Evolutionary conservation across 2,888 invertebrate genomes (phyloP), one percentile per base, ranked within the genome.

Genomic region (Keiferia lycopersicella): DNA sequence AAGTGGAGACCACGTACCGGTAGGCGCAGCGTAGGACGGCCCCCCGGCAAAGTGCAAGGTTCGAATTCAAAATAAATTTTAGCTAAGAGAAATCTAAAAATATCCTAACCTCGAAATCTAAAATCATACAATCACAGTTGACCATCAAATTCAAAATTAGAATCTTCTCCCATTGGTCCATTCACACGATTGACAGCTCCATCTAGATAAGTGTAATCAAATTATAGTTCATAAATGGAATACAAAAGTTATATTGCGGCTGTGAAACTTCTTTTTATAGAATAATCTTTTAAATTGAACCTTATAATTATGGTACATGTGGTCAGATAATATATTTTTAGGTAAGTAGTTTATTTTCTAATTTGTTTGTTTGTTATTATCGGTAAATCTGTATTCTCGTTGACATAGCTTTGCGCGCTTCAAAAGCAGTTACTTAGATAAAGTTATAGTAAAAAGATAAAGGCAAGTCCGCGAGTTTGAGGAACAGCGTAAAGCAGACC

Each of bases 191-290:
- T 84, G 88, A 89, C 88, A 82, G 84, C 78, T 86, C 72, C 83
- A 89, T 90, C 87, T 77, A 83, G 91, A 91, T 91, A 90, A 81
- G 72, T 75, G 73, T 90, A 90, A 90, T 90, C 88, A 78, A 78
- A 78, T 78, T 76, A 78, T 68, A 74, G 67, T 68, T 67, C 73
- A 69, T 74, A 77, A 74, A 76, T 76, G 74, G 72, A 73, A 68
- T 16, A 70, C 72, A 66, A 71, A 14, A 11, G 63, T 64, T 63
- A 8, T 18, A 63, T 45, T 65, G 57, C 64, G 16, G 56, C 59
- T 45, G 7, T 10, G 10, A 50, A 59, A 64, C 30, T 20, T 0
- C 10, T 18, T 16, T 34, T 10, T 14, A 8, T 34, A 50, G n/a
- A 10, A 16, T 14, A 30, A 26, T 2, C 10, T 16, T 34, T 56